phyloP scores from a whole-genome alignment of 2,113 vertebrate species.

The Rallus limicola region DNA sequence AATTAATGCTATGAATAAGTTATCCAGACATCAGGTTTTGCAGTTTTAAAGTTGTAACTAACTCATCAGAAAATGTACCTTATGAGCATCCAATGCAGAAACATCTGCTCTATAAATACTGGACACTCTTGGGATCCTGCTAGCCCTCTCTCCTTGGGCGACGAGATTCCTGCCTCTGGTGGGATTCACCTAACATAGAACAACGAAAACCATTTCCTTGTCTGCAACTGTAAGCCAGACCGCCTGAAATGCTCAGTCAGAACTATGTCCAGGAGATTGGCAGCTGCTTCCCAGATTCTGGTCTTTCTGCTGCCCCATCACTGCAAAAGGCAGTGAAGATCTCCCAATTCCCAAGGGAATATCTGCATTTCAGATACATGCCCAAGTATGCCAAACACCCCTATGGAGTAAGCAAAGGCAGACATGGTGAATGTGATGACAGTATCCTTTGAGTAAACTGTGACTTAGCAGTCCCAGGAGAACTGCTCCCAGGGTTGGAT shows the following conservation, averaged over 20 bases:
- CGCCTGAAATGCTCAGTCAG: neutral
- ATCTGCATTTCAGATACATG: neutral
- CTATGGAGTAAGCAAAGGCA: neutral
- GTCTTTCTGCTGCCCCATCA: neutral
- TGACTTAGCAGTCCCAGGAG: neutral
- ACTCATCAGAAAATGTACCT: neutral
- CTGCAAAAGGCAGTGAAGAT: neutral
- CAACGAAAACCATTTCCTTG: neutral
- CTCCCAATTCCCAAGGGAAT: neutral
- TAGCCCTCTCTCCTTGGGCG: neutral
- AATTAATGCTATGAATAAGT: slow-evolving; percentile 18
- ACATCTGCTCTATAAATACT: neutral
- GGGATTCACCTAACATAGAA: neutral
- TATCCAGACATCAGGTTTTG: neutral
- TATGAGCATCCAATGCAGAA: neutral
- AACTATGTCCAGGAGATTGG: neutral
- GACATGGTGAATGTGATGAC: fast-evolving
- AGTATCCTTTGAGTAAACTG: neutral
- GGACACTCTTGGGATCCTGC: neutral
- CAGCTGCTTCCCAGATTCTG: neutral
- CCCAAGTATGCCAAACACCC: no score
- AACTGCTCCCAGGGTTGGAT: neutral
- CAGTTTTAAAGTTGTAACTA: neutral
- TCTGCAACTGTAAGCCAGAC: neutral
- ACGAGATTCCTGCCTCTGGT: neutral